Evolutionary conservation across 1,140 invertebrate species (phyloP), one percentile per base, ranked within the genome.

Genomic region (Colletes gigas): DNA sequence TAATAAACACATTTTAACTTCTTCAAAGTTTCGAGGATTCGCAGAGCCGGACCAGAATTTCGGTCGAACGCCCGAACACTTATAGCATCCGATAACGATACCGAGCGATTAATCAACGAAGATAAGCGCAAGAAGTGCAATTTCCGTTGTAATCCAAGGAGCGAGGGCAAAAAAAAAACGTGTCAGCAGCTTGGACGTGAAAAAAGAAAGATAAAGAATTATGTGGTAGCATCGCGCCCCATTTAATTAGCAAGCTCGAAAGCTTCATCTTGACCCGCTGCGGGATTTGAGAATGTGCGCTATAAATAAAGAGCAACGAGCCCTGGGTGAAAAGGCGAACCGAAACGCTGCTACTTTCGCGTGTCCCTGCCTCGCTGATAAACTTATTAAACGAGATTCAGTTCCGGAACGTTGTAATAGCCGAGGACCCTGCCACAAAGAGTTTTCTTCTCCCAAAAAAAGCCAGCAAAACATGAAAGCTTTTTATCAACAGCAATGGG

Each of bases 181-280:
- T 4, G 65, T 30, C 9, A 69, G 21, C 30, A 9, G 10, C 47
- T 60, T 30, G 47, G 39, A 67, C 9, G 50, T 19, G 39, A 4
- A n/a, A 41, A 44, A 44, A 63, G n/a, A 57, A 44, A 63, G n/a
- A 57, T 9, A 66, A 72, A 67, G 41, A 65, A 79, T 44, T 54
- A 12, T n/a, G 60, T 41, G 52, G 39, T 21, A 63, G 21, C 47
- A 67, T 78, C 78, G 66, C 50, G 77, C 30, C 62, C 72, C 76
- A 86, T 86, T 88, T 82, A 85, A 88, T 88, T 86, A 88, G 75
- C 71, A 30, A 80, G 66, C 73, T 80, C 67, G 74, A 79, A 81
- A 82, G 67, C 72, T 60, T 30, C 78, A 39, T 79, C 81, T 81
- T 87, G 83, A 84, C 83, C 85, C 59, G 15, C 54, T 55, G 12